Percentiles rank a stretch among this genome's conserved stretches.
These are phyloP conservation scores for Lasius fuliginosus DNA, from an alignment of 2,888 invertebrate species.

Conservation along the genomic window DNA sequence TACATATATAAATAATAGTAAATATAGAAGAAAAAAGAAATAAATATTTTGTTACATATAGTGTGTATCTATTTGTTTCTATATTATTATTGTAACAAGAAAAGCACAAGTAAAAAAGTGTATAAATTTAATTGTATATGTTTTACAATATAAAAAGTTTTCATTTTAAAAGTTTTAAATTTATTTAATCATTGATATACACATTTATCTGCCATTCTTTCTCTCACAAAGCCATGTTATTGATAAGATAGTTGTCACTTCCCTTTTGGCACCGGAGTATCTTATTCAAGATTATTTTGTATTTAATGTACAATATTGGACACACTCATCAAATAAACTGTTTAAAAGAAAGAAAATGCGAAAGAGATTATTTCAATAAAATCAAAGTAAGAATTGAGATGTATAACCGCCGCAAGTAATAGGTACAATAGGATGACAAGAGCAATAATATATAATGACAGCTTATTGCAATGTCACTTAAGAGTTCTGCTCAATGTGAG, in stretches of 20 bases:
- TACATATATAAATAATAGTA: background rate
- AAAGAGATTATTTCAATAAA: slow-evolving; percentile 11
- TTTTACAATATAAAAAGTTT: background rate
- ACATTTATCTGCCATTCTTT: slow-evolving; percentile 25
- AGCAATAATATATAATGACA: slow-evolving; percentile 74
- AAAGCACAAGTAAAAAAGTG: background rate
- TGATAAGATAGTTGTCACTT: slow-evolving; percentile 73
- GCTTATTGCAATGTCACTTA: slow-evolving; percentile 67
- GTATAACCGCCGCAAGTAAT: slow-evolving; percentile 56
- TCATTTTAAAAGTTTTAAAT: background rate
- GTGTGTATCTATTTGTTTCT: background rate
- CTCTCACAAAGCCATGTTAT: slow-evolving; percentile 15
- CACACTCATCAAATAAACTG: background rate
- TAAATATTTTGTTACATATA: background rate
- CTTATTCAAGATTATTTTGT: background rate
- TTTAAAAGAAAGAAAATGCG: background rate
- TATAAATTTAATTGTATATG: background rate
- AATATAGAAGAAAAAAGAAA: background rate
- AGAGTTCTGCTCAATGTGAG: slow-evolving; percentile 62
- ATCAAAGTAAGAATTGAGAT: slow-evolving; percentile 50
- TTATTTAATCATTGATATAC: slow-evolving; percentile 26
- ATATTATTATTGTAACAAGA: background rate
- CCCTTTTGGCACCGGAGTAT: slow-evolving; percentile 54
- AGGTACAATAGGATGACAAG: slow-evolving; percentile 73
- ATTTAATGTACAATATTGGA: slow-evolving; percentile 46